Evolutionary conservation across 2,113 vertebrate genomes (phyloP), one percentile per base, ranked within the genome.

Genomic region (Benitochromis conjunctus): DNA sequence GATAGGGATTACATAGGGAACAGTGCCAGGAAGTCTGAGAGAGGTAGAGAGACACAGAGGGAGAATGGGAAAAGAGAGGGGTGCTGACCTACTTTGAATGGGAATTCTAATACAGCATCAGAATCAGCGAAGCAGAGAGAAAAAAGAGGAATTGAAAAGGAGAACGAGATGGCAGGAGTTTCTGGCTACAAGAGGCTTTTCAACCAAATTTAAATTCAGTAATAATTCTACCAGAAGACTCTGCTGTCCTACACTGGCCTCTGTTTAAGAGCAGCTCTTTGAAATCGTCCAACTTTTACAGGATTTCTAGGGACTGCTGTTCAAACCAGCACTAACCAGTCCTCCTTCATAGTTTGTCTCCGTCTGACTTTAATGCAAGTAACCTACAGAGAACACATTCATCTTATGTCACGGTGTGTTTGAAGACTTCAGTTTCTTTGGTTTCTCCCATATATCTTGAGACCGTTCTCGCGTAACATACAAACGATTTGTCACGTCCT

Each of bases 41-140:
- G 51, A 83, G 85, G 57, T 19, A 51, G 81, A 86, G 84, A 81
- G 84, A 89, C 36, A 13, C 3, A 48, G 77, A 53, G 48, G 48
- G 66, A 84, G 86, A 86, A 84, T 4, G 56, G 86, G 55, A 21
- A 83, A 86, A 79, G 82, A 84, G 83, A 83, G 58, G 58, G 81
- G 77, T 24, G 71, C 24, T 94, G 92, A 93, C 95, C 95, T 94
- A 95, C 84, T 95, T 95, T 83, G 81, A 91, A 91, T 82, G 81
- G 83, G 66, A 91, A 91, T 92, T 91, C 83, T 88, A 92, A 92
- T 89, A 89, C 46, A 4, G 88, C 84, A 54, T 85, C 82, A 80
- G 90, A 90, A 92, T 89, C 83, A 58, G 85, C 13, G n/a, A 88
- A 81, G 64, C 21, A 77, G 55, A 60, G 83, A 9, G 26, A 5